Conservation (phyloP, 2,888 invertebrate species). For the Aethes cnicana region DNA sequence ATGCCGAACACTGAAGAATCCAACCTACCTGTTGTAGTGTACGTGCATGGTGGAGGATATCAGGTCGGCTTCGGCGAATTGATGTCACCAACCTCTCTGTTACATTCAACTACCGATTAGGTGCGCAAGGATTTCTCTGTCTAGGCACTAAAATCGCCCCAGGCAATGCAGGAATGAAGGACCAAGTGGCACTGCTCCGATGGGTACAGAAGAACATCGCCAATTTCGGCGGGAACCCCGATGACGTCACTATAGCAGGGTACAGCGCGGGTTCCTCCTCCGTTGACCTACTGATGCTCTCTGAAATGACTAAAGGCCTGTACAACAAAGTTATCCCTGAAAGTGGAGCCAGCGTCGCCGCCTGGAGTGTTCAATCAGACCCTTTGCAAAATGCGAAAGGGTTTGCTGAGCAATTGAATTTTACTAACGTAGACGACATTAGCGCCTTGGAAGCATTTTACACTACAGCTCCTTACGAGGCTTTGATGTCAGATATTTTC, state of each 20-base stretch:
- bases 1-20: constrained; percentile 41
- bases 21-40: constrained; percentile 44
- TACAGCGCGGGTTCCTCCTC: constrained; percentile 57
- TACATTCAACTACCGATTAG: constrained; percentile 42
- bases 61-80: constrained; percentile 35
- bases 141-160: constrained; percentile 46
- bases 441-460: constrained; percentile 52
- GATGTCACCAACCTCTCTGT: constrained; percentile 28
- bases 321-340: constrained; percentile 56
- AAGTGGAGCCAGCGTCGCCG: constrained; percentile 48
- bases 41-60: constrained; percentile 46
- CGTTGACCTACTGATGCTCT: constrained; percentile 54
- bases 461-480: constrained; percentile 41
- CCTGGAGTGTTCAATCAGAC: constrained; percentile 48
- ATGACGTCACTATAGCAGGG: constrained; percentile 57
- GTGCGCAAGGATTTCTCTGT: constrained; percentile 48
- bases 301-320: constrained; percentile 49
- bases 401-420: constrained; percentile 45
- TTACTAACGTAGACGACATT: constrained; percentile 44
- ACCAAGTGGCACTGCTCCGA: constrained; percentile 55
- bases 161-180: constrained; percentile 62
- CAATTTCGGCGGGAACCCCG: constrained; percentile 57
- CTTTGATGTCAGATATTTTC: constrained; percentile 35
- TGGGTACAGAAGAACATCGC: constrained; percentile 60
- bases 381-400: constrained; percentile 51